Evolutionary conservation across 2,888 invertebrate genomes (phyloP).

Genomic region (Marronus borbonicus): DNA sequence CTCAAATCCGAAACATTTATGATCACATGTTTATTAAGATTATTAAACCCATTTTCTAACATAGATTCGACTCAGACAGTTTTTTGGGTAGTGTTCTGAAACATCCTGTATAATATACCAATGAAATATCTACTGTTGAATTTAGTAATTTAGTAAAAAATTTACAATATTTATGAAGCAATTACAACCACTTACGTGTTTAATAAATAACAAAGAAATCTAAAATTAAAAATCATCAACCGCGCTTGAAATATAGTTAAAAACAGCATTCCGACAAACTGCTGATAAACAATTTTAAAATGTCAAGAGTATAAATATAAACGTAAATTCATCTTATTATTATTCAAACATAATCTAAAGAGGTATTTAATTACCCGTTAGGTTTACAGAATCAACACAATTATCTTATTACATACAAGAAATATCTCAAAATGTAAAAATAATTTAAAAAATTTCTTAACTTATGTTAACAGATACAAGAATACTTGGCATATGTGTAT

Average conservation of each 20-base stretch:
- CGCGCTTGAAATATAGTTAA: conserved; percentile 15
- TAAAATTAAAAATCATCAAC: conserved; percentile 25
- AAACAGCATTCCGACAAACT: conserved; percentile 32
- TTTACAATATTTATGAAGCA: no score
- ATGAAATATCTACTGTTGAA: no score
- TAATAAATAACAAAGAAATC: conserved; percentile 17
- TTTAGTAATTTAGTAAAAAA: no score
- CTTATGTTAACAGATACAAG: no score
- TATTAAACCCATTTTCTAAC: no score
- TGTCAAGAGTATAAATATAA: conserved; percentile 25
- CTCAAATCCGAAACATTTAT: no score
- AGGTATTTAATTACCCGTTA: conserved; percentile 12
- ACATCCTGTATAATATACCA: no score
- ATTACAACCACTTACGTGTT: no score
- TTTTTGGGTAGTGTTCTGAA: no score
- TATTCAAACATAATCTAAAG: conserved; percentile 20
- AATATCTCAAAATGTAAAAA: neutral
- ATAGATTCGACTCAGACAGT: no score
- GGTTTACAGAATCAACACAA: conserved; percentile 19
- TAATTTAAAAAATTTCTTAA: neutral
- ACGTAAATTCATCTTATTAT: conserved; percentile 36
- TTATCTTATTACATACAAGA: neutral
- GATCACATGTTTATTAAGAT: no score
- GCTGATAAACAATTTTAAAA: conserved; percentile 32
- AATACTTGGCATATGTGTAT: neutral